These are phyloP conservation scores for Gallinago solitaria DNA, from an alignment of 2,797 vertebrate species.

Conservation along the genomic window DNA sequence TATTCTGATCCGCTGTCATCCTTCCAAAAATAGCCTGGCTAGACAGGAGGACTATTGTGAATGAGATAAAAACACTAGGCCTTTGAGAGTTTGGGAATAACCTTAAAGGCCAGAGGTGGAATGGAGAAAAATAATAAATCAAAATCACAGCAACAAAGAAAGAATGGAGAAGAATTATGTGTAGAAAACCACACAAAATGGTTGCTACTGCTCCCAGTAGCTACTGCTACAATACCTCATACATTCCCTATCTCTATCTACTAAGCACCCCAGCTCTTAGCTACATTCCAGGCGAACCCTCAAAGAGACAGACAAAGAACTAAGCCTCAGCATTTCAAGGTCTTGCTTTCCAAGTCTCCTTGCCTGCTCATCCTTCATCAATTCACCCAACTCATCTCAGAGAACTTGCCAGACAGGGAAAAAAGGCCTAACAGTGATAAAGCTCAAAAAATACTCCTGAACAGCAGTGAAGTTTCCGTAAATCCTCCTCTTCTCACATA, in stretches of 20 bases:
- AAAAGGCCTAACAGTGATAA: background rate
- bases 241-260: background rate
- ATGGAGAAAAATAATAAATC: background rate
- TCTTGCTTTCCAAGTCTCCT: background rate
- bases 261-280: background rate
- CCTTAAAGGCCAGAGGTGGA: background rate
- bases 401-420: background rate
- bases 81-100: background rate
- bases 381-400: background rate
- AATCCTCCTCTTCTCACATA: background rate
- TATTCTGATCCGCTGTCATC: conserved; percentile 31
- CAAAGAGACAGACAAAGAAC: background rate
- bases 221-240: background rate
- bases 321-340: background rate
- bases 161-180: background rate
- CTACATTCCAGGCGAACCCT: background rate
- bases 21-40: conserved; percentile 63
- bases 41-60: conserved; percentile 6
- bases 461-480: background rate
- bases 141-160: background rate
- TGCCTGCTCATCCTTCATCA: background rate
- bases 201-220: background rate
- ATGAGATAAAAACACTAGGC: conserved; percentile 37
- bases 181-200: background rate
- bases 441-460: background rate